Conservation (phyloP, 2,113 vertebrate species). For the Baryphthengus martii region DNA sequence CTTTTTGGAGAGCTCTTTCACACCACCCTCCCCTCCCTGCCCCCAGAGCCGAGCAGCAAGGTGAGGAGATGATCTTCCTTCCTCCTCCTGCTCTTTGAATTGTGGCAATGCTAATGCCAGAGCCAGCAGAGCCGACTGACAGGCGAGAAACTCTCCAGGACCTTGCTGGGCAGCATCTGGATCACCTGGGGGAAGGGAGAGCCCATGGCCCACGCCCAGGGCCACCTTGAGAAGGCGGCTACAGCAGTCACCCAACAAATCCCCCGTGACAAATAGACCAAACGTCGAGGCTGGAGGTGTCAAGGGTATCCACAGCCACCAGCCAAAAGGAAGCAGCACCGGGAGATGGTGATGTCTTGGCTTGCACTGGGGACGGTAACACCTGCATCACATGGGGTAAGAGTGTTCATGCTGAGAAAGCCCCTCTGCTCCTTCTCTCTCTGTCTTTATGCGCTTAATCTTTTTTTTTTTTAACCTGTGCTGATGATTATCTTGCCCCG, state of each 20-base stretch:
- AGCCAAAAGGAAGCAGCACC: neutral
- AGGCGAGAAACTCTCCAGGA: neutral
- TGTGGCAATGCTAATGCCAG: neutral
- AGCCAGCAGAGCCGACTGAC: neutral
- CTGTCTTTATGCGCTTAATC: neutral
- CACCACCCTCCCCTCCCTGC: conserved; percentile 18
- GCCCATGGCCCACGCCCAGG: neutral
- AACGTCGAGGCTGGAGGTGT: neutral
- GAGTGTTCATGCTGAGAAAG: neutral
- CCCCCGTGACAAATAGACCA: neutral
- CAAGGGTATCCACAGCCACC: neutral
- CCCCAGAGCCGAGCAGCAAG: neutral
- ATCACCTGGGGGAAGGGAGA: neutral
- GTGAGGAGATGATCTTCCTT: neutral
- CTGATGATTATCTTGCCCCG: neutral
- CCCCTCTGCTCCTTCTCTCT: neutral
- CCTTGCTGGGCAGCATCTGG: neutral
- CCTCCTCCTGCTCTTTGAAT: neutral
- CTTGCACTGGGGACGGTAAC: neutral
- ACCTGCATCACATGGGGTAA: neutral
- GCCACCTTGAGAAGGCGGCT: neutral
- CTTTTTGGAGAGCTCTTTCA: conserved; percentile 11
- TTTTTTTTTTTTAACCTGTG: neutral
- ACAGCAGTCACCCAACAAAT: neutral
- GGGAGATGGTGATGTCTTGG: neutral